Evolutionary conservation across 53 echinoderm and acorn worm genomes (phyloP).

Genomic region (Paracentrotus lividus): DNA sequence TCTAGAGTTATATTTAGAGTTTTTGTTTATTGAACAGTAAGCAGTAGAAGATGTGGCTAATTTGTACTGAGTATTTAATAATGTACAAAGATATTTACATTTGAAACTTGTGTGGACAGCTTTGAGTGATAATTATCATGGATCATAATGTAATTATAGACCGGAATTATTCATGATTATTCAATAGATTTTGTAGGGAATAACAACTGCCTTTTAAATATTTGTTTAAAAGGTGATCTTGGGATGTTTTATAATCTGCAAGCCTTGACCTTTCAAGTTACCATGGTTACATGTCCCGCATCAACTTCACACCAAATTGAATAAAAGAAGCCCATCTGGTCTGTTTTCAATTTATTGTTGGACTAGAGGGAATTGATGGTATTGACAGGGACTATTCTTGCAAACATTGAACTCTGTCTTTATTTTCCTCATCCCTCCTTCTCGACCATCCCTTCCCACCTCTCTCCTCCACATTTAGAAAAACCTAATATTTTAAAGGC

Average conservation of each 20-base stretch:
- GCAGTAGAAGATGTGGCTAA: no score
- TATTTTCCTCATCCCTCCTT: not conserved
- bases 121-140: no score
- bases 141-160: no score
- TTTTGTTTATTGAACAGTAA: no score
- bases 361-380: slow-evolving; percentile 21
- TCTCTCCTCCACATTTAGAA: not conserved
- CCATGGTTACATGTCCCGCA: not conserved
- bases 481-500: no score
- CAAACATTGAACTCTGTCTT: slow-evolving; percentile 8
- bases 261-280: slow-evolving; percentile 31
- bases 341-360: slow-evolving; percentile 45
- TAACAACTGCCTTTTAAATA: no score
- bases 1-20: not conserved
- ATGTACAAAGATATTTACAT: no score
- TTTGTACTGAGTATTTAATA: no score
- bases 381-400: not conserved
- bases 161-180: no score
- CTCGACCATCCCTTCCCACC: not conserved
- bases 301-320: not conserved
- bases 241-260: not conserved
- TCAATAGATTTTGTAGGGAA: no score
- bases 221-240: no score
- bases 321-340: not conserved
- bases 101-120: no score